A percentile compares a stretch with the other conserved stretches of the same genome.
Conservation (phyloP, 2,113 vertebrate species). For the Corythornis vintsioides region DNA sequence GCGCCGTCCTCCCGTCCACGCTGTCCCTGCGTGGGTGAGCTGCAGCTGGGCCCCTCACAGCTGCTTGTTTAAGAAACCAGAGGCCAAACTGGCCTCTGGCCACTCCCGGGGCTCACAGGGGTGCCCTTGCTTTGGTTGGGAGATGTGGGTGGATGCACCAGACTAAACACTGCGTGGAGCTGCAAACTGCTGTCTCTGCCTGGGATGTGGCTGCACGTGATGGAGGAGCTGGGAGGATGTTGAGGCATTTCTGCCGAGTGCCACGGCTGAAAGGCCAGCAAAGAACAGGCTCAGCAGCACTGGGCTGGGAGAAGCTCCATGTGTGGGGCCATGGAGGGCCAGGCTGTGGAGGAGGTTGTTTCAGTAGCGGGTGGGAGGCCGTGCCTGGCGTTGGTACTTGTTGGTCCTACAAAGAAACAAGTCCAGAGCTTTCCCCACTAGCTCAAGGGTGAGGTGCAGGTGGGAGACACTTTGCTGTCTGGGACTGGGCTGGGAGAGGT, state of each 20-base stretch:
- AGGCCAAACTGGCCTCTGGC: not conserved
- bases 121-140: rapidly evolving
- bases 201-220: not conserved
- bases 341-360: not conserved
- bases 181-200: not conserved
- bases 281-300: not conserved
- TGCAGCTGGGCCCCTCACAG: not conserved
- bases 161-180: rapidly evolving
- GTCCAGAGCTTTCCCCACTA: not conserved
- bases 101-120: rapidly evolving
- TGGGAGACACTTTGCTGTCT: not conserved
- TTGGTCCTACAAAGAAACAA: not conserved
- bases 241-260: not conserved
- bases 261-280: not conserved
- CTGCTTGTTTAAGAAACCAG: not conserved
- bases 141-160: not conserved
- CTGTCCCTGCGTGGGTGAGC: rapidly evolving
- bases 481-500: not conserved
- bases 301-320: not conserved
- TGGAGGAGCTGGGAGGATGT: not conserved
- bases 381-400: rapidly evolving
- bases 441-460: not conserved
- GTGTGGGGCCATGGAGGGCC: not conserved
- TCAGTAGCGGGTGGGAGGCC: rapidly evolving
- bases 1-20: not conserved